Base-by-base conservation (phyloP, 2,888 invertebrate genomes). In the Baronia brevicornis region DNA sequence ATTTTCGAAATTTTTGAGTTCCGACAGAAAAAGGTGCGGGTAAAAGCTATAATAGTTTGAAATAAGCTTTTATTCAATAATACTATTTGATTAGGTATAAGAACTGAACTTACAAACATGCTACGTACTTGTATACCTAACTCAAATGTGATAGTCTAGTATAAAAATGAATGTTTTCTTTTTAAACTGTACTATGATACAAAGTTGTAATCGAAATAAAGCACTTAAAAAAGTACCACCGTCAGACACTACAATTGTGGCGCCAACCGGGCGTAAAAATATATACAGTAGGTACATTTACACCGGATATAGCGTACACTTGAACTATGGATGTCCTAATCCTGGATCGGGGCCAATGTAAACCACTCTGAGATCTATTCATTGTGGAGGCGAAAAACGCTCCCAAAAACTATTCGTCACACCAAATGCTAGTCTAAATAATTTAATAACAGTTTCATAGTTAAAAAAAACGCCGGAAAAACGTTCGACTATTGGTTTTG, bases 261-360 rank as follows among this genome's bases (percentile, higher is more conserved):
- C 58, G 57, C 54, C 63, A 54, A 48, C 49, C 38, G 47, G 43
- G 52, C 48, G 44, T 51, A 39, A 44, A 44, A 46, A 47, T 45
- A 48, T 42, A 42, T 34, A 38, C 34, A 38, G 42, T 33, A 43
- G 37, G 43, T 36, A 45, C 43, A 45, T 38, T 39, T 43, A 54
- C 51, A 53, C 62, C 62, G 66, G 69, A 73, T 65, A 63, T 53
- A 54, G 57, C 54, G 65, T 72, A 69, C 72, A 74, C 77, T 77
- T 74, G 75, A 75, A 74, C 72, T 63, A 53, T 60, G 51, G 54
- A 66, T 61, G 51, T 62, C 55, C 66, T 70, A 69, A 71, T 70
- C 62, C 68, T 74, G 72, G 74, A 73, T 55, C 57, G 59, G 48
- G 65, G 69, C 75, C 73, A 73, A 70, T 58, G 57, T 42, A 47